Base-by-base conservation (phyloP, 1,140 invertebrate species). In the Drosophila mauritiana region DNA sequence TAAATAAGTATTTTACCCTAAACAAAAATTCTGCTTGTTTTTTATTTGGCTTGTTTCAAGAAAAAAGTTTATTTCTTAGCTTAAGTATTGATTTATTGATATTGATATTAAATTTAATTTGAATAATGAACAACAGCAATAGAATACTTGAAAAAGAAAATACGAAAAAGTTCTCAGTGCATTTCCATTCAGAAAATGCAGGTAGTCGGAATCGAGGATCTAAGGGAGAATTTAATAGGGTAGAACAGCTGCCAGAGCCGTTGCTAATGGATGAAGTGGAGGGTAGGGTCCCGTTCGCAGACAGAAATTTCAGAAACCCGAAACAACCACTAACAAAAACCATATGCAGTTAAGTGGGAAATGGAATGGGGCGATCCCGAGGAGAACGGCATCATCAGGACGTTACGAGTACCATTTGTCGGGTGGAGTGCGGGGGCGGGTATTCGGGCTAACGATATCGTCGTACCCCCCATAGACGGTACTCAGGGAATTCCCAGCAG, bases 301-400 rank as follows among this genome's bases (percentile, higher is more conserved):
- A 59, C 59, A 61, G 34, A 82, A 72, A 82, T 86, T 86, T 59
- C 54, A 46, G 64, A 78, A 85, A 86, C 69, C 46, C 63, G 61
- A 85, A 82, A 65, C 83, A 63, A 88, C 78, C 62, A 73, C 81
- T 58, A 65, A 49, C 62, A 75, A 46, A 39, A 48, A 31, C 17
- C 27, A 43, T 67, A 68, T 55, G 55, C 34, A 65, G 46, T 59
- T 55, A 69, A 70, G 64, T 69, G 63, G 67, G 40, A 69, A 55
- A 45, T 13, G 42, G 42, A 11, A 55, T 20, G 73, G 51, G 43
- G 43, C 13, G 53, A 52, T 12, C 34, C 13, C 37, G 37, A 34
- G 62, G 12, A 56, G 49, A 58, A 40, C 25, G 31, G 31, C 34
- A 34, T 42, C 17, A 55, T 69, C 42, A 70, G 69, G 2, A n/a